These are phyloP conservation scores for Drosophila ohnishii DNA, from an alignment of 1,140 invertebrate species.

Conservation along the genomic window DNA sequence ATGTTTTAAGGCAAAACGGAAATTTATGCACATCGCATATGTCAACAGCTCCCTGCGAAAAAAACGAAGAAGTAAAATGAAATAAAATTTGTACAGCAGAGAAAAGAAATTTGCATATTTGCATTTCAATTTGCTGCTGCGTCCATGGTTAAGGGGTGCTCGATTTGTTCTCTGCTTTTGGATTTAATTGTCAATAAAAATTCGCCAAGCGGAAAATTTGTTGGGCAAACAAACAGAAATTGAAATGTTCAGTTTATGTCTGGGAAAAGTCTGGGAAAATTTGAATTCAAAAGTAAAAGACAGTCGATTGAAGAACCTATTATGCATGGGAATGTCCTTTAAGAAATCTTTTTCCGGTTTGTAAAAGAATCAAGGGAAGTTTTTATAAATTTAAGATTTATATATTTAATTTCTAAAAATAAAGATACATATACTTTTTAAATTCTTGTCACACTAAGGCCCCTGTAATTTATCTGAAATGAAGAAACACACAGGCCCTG, in stretches of 20 bases:
- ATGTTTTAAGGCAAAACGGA: conserved; percentile 69
- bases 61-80: conserved; percentile 1
- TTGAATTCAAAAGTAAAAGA: conserved; percentile 14
- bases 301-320: background rate
- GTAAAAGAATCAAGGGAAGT: too few relatives aligned
- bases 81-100: conserved; percentile 19
- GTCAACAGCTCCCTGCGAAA: conserved; percentile 63
- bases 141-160: conserved; percentile 33
- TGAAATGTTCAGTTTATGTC: conserved; percentile 58
- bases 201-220: conserved; percentile 82
- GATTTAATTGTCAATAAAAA: conserved; percentile 83
- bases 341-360: background rate
- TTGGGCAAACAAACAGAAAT: conserved; percentile 82
- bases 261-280: conserved; percentile 47
- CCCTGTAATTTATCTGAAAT: background rate
- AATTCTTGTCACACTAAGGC: too few relatives aligned
- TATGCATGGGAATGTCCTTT: conserved; percentile 16
- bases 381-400: background rate
- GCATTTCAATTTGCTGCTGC: conserved; percentile 70
- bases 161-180: conserved; percentile 47
- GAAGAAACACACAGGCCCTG: background rate
- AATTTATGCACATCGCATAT: conserved; percentile 79
- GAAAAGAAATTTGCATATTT: conserved; percentile 76
- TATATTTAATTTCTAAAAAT: background rate
- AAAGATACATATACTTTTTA: too few relatives aligned